Evolutionary conservation across 2,113 vertebrate species (phyloP).

Genomic region (Lates calcarifer): DNA sequence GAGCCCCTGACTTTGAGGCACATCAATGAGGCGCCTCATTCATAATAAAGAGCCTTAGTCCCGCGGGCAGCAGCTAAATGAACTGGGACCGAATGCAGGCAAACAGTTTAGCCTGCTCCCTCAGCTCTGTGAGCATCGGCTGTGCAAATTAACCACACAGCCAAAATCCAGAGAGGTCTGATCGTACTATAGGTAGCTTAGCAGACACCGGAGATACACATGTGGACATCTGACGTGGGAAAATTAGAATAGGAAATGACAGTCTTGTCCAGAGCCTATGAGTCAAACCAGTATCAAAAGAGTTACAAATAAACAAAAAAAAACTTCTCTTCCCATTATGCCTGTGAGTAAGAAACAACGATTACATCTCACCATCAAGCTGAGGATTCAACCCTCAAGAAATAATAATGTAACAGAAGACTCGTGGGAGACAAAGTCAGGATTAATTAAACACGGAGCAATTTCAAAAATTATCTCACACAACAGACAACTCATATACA

Average conservation of each 20-base stretch:
- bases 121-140: slow-evolving; percentile 54
- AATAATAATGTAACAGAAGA: slow-evolving; percentile 29
- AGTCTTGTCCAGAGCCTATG: neutral
- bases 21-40: slow-evolving; percentile 74
- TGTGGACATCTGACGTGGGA: slow-evolving; percentile 18
- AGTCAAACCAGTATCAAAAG: slow-evolving; percentile 4
- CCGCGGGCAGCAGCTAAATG: slow-evolving; percentile 72
- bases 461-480: slow-evolving; percentile 61
- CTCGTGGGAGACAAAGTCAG: slow-evolving; percentile 43
- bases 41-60: slow-evolving; percentile 73
- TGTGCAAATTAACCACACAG: slow-evolving; percentile 64
- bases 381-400: slow-evolving; percentile 24
- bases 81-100: slow-evolving; percentile 74
- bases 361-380: slow-evolving; percentile 35
- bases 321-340: neutral
- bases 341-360: slow-evolving; percentile 16
- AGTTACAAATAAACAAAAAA: slow-evolving; percentile 7
- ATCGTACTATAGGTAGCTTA: slow-evolving; percentile 22
- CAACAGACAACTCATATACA: slow-evolving; percentile 46
- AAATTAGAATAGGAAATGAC: slow-evolving; percentile 10
- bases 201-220: slow-evolving; percentile 2
- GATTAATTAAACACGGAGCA: slow-evolving; percentile 57
- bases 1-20: slow-evolving; percentile 76
- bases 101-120: slow-evolving; percentile 77
- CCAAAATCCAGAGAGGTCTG: slow-evolving; percentile 36